These are phyloP conservation scores for Danio choprae DNA, from an alignment of 2,797 vertebrate species.

Conservation along the genomic window DNA sequence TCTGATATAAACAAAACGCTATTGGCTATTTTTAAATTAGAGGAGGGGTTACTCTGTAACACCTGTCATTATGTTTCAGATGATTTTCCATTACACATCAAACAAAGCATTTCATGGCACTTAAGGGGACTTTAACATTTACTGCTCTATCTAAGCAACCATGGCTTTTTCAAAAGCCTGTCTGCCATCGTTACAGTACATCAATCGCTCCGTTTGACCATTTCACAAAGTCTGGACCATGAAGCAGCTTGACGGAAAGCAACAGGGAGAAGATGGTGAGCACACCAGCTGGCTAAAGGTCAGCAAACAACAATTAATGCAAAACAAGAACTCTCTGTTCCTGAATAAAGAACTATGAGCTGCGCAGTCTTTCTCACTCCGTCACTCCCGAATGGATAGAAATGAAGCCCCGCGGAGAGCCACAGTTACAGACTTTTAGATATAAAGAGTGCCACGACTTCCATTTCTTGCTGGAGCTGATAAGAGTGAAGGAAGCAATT, in stretches of 20 bases:
- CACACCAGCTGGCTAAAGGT: constrained; percentile 41
- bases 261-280: constrained; percentile 38
- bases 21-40: too few relatives aligned
- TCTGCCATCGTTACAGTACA: constrained; percentile 4
- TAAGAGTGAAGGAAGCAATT: constrained; percentile 41
- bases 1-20: too few relatives aligned
- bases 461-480: constrained; percentile 45
- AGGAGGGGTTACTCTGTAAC: too few relatives aligned
- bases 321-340: constrained; percentile 41
- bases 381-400: constrained; percentile 23
- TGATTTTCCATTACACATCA: too few relatives aligned
- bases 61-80: too few relatives aligned
- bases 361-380: constrained; percentile 10
- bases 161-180: not conserved
- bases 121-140: not conserved
- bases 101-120: too few relatives aligned
- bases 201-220: not conserved
- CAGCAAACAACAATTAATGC: constrained; percentile 47
- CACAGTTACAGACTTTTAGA: constrained; percentile 29
- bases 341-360: constrained; percentile 41
- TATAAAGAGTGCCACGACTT: constrained; percentile 37
- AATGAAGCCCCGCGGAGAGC: constrained; percentile 24
- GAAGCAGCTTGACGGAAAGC: constrained; percentile 33
- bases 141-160: not conserved
- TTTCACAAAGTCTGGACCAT: constrained; percentile 8